Evolutionary conservation across 2,113 vertebrate species (phyloP), one percentile per base, ranked within the genome.

Genomic region (Pseudopodoces humilis): DNA sequence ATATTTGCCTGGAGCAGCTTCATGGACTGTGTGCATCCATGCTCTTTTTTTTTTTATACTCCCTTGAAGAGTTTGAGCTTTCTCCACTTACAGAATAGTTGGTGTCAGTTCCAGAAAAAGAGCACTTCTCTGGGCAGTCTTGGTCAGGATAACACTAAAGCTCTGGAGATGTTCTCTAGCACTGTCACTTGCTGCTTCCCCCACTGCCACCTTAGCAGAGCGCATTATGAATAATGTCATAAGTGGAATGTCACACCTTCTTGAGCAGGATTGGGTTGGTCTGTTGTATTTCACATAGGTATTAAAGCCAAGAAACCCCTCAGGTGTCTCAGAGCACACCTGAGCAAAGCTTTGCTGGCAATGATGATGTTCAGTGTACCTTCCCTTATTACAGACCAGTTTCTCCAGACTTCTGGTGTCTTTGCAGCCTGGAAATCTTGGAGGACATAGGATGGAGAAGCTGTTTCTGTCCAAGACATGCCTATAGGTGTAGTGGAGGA

Each of bases 301-400:
- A 15, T 37, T 9, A 56, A 44, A 84, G 65, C 33, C 24, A 76
- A 72, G 60, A 82, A 92, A 69, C 8, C 12, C 27, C 27, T 46
- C 70, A 7, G 5, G 25, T 60, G 27, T 56, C 50, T 79, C 70
- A 85, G 44, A 24, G 9, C 17, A 18, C 20, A 50, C 6, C 18
- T 15, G 31, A 60, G 18, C 43, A 46, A 56, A 88, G 25, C n/a
- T 86, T 59, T 84, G 4, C 15, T 71, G 64, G 19, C 25, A 72
- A 35, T 0, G 1, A 17, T 3, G 1, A 23, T 1, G 2, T 72
- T 60, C 19, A 58, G 13, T 1, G 3, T 15, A 46, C 13, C 15
- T 86, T 78, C 20, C 11, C 15, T 47, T 41, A 4, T 17, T 44
- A 9, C 25, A 39, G 8, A 11, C 62, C 0, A 0, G 0, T 39